A percentile compares a stretch with the other conserved stretches of the same genome.
Evolutionary conservation across 2,888 invertebrate genomes (phyloP).

Genomic region (Papilio demoleus): DNA sequence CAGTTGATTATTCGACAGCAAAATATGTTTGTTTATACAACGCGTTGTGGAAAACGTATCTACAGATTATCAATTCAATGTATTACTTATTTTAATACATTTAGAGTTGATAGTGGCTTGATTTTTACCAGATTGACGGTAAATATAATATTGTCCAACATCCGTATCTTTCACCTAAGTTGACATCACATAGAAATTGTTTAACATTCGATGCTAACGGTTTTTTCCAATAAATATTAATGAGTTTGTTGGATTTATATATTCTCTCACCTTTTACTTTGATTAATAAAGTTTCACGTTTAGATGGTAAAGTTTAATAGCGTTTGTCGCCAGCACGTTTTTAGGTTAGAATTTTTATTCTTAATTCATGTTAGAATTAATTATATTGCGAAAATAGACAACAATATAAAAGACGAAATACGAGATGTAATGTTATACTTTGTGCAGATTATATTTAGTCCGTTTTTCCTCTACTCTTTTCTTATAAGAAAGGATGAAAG

Average conservation of each 20-base stretch:
- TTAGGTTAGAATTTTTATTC: conserved; percentile 21
- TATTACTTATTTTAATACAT: conserved; percentile 40
- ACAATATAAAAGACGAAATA: too few relatives aligned
- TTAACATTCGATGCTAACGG: conserved; percentile 60
- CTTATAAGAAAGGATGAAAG: too few relatives aligned
- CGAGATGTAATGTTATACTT: too few relatives aligned
- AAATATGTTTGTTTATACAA: conserved; percentile 41
- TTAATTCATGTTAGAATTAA: too few relatives aligned
- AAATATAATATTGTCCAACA: conserved; percentile 39
- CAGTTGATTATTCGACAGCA: conserved; percentile 18
- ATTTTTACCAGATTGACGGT: conserved; percentile 35
- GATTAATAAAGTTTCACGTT: conserved; percentile 69
- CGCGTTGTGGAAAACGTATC: conserved; percentile 32
- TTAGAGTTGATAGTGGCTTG: conserved; percentile 44
- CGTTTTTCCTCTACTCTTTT: too few relatives aligned
- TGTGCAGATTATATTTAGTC: too few relatives aligned
- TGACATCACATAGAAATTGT: conserved; percentile 63
- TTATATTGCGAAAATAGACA: too few relatives aligned
- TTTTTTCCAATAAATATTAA: conserved; percentile 71
- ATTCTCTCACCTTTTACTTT: conserved; percentile 58
- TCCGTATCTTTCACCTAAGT: conserved; percentile 54
- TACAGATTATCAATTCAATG: conserved; percentile 49
- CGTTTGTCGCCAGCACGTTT: conserved; percentile 15
- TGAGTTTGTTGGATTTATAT: conserved; percentile 56
- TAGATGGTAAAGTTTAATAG: conserved; percentile 40